A percentile compares a stretch with the other conserved stretches of the same genome.
phyloP scores from a whole-genome alignment of 1,140 invertebrate genomes.

The Trypoxylus dichotomus region DNA sequence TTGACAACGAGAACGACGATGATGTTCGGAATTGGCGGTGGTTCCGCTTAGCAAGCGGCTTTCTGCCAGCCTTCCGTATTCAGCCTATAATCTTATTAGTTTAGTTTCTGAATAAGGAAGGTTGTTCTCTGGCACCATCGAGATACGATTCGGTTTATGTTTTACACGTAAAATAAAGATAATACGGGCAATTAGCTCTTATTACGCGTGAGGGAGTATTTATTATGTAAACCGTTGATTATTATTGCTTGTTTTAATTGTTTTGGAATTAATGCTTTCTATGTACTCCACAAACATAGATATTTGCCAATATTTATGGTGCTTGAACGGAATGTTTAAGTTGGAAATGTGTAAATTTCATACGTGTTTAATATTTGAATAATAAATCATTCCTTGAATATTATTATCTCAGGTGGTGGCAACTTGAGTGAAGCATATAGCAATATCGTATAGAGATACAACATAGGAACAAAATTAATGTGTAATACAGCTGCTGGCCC shows the following conservation, averaged over 20 bases:
- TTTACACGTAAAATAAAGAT: neutral
- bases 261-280: neutral
- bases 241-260: neutral
- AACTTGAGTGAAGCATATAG: neutral
- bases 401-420: too few relatives aligned
- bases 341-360: too few relatives aligned
- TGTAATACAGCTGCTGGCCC: too few relatives aligned
- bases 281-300: neutral
- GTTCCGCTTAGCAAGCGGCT: neutral
- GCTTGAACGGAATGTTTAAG: too few relatives aligned
- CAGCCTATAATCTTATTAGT: neutral
- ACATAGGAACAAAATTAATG: neutral
- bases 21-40: neutral
- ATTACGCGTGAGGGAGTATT: neutral
- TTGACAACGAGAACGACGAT: neutral
- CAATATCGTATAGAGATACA: neutral
- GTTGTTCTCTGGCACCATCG: neutral
- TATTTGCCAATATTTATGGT: too few relatives aligned
- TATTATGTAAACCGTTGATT: neutral
- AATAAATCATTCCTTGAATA: neutral
- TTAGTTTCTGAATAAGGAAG: neutral
- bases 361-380: neutral
- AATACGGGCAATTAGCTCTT: constrained; percentile 5
- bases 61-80: neutral
- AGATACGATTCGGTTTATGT: neutral